A percentile compares a stretch with the other conserved stretches of the same genome.
Evolutionary conservation across 2,888 invertebrate species (phyloP).

Genomic region (Ariolimax columbianus): DNA sequence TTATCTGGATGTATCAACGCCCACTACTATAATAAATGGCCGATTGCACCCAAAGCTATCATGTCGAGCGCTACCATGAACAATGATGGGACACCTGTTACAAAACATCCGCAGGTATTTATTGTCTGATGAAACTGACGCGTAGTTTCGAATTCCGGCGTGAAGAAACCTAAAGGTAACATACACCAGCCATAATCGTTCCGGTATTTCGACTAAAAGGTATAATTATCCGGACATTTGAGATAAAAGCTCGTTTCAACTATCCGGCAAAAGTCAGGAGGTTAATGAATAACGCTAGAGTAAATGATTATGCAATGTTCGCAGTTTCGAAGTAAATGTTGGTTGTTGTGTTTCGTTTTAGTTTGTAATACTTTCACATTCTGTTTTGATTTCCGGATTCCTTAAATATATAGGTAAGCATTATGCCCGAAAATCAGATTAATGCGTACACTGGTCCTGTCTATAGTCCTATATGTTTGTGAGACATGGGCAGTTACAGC

Average conservation of each 20-base stretch:
- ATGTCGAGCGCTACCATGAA: background rate
- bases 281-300: no score
- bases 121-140: background rate
- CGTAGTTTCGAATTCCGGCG: background rate
- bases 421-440: no score
- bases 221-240: constrained; percentile 6
- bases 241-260: background rate
- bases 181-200: constrained; percentile 16
- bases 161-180: background rate
- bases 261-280: background rate
- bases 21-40: background rate
- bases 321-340: no score
- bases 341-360: background rate
- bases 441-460: no score
- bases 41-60: background rate
- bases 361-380: no score
- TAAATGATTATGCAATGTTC: background rate
- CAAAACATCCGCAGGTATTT: background rate
- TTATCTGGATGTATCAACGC: background rate
- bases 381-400: no score
- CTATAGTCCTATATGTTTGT: no score
- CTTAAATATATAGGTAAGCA: no score
- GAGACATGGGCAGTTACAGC: no score
- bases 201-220: background rate
- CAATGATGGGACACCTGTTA: background rate